phyloP scores from a whole-genome alignment of 2,797 vertebrate species.

The Cryptoblepharus egeriae region DNA sequence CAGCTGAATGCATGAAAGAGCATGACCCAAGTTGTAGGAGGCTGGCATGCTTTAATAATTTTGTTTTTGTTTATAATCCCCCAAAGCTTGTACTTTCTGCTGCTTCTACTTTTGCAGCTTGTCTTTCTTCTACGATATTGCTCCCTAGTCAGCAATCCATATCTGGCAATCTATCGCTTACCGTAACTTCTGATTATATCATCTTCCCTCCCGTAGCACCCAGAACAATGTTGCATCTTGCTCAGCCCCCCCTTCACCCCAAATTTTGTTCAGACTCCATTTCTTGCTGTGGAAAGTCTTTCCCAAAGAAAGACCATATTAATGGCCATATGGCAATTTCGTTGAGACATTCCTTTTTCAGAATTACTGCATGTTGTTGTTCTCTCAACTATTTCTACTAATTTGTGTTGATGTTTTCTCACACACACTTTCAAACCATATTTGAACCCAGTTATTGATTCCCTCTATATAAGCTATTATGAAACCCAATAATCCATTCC shows the following conservation, averaged over 20 bases:
- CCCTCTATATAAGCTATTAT: background rate
- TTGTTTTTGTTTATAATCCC: constrained; percentile 3
- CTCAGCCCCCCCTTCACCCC: background rate
- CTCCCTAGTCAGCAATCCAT: background rate
- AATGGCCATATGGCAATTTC: background rate
- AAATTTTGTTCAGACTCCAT: background rate
- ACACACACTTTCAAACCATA: background rate
- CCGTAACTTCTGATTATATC: background rate
- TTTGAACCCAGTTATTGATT: background rate
- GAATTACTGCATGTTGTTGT: background rate
- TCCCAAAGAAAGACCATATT: background rate
- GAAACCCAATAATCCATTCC: background rate
- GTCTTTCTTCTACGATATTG: background rate
- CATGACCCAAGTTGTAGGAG: constrained; percentile 45
- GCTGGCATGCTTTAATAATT: constrained; percentile 50
- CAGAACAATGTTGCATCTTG: background rate
- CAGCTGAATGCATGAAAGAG: constrained; percentile 64
- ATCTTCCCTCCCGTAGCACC: background rate
- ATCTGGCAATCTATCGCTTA: background rate
- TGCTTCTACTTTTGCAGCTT: background rate
- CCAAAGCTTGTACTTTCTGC: constrained; percentile 40
- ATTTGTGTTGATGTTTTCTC: no score
- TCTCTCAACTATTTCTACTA: no score
- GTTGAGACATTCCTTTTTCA: background rate
- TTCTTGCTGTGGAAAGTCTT: background rate